Percentiles rank a stretch among this genome's conserved stretches.
Evolutionary conservation across 2,888 invertebrate species (phyloP).

Genomic region (Thymelicus lineola): DNA sequence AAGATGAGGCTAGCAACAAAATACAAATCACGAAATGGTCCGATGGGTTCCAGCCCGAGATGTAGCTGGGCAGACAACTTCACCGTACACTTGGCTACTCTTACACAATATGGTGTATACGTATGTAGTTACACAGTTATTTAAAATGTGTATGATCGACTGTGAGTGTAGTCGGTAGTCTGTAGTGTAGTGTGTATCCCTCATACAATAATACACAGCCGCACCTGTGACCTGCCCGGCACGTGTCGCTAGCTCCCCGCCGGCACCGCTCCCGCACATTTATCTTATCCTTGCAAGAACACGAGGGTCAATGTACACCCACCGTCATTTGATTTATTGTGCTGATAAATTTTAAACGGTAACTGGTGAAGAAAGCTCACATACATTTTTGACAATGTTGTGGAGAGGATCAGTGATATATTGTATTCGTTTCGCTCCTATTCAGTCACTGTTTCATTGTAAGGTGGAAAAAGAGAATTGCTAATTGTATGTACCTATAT

Average conservation of each 20-base stretch:
- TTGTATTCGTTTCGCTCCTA: background rate
- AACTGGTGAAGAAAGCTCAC: slow-evolving; percentile 33
- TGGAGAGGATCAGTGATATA: slow-evolving; percentile 5
- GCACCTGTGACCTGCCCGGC: slow-evolving; percentile 42
- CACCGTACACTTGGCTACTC: no score
- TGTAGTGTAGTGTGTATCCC: background rate
- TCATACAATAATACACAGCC: slow-evolving; percentile 4
- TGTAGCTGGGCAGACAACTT: no score
- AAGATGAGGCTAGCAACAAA: no score
- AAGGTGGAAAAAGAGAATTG: background rate
- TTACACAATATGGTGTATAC: background rate
- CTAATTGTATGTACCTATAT: background rate
- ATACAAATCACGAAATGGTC: no score
- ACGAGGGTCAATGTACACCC: slow-evolving; percentile 43
- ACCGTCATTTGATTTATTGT: slow-evolving; percentile 40
- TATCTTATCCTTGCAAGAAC: slow-evolving; percentile 36
- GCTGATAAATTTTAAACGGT: slow-evolving; percentile 38
- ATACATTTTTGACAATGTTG: slow-evolving; percentile 17
- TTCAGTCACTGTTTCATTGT: background rate
- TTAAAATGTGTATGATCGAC: slow-evolving; percentile 9
- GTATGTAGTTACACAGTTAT: background rate
- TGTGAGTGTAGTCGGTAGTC: slow-evolving; percentile 17
- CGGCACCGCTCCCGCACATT: slow-evolving; percentile 36
- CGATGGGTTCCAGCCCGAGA: no score
- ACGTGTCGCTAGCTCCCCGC: slow-evolving; percentile 29